phyloP scores from a whole-genome alignment of 53 echinoderm and acorn worm genomes.

The Glandiceps talaboti region DNA sequence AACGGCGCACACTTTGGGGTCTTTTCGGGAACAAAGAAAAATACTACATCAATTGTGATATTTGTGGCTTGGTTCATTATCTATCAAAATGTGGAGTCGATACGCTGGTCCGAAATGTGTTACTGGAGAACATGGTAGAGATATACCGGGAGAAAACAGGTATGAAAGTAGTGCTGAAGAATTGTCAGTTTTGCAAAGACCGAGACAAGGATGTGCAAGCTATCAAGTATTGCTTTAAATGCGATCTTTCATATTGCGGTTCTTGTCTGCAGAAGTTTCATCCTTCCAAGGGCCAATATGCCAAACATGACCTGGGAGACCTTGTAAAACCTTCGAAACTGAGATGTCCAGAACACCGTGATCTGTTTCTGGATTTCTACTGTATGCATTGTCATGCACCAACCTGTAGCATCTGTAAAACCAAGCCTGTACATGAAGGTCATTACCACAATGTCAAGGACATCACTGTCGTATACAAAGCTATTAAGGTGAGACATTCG shows the following conservation, averaged over 20 bases:
- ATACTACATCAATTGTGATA: neutral
- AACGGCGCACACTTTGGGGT: neutral
- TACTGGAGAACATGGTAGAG: neutral
- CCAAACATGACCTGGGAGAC: neutral
- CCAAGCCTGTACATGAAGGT: neutral
- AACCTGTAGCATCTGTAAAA: neutral
- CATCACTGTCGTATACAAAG: too few species aligned
- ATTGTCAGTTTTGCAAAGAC: neutral
- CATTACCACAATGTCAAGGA: neutral
- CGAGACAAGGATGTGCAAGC: neutral
- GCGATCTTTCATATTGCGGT: neutral
- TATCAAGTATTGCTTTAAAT: neutral
- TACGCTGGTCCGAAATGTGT: neutral
- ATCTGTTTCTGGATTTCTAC: neutral
- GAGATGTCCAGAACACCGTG: neutral
- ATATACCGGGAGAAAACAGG: neutral
- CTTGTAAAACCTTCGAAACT: neutral
- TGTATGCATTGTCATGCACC: neutral
- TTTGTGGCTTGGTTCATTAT: neutral
- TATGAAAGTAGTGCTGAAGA: neutral
- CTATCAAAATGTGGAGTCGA: neutral
- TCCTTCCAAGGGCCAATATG: neutral
- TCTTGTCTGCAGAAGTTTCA: neutral
- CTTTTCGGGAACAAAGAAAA: neutral
- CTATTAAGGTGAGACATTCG: too few species aligned